Evolutionary conservation across 35 echinoderm and acorn worm genomes (phyloP), one percentile per base, ranked within the genome.

Genomic region (Holothuria glaberrima): DNA sequence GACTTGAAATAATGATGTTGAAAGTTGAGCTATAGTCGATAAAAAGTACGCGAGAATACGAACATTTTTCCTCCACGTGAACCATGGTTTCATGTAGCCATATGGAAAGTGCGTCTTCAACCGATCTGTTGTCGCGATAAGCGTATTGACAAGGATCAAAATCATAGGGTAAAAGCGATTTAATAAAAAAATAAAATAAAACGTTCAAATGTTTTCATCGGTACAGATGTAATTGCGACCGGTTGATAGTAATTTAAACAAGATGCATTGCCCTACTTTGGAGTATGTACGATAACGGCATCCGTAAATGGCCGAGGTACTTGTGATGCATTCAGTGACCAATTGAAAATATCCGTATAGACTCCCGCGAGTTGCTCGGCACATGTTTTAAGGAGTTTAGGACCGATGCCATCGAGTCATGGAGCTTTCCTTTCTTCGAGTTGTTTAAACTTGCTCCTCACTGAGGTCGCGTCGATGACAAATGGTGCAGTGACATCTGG

Each of bases 91-190:
- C 58, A 59, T 21, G 83, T 36, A 87, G 59, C 64, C 83, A 67
- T 87, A 61, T 31, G 18, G 58, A 61, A 57, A 62, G 12, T 30
- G 60, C 68, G 33, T 46, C 41, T 32, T 63, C 76, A 68, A 68
- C 76, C 30, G 61, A 80, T 50, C 75, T 80, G 26, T 82, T 82
- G 5, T 10, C 27, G n/a, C 38, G 83, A 68, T 86, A 86, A 10
- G 83, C 83, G 32, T 30, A 86, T 20, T 86, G 83, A 17, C 0
- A 68, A 35, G 59, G 83, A 68, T 86, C 59, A 20, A 86, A 86
- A 58, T 82, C 46, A 57, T 20, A 38, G 4, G 78, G 78, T 82
- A 82, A 58, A 82, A 82, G 48, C 9, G 48, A 58, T 82, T 82
- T 59, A 4, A 66, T n/a, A 12, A 67, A 6, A 66, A 59, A 57